These are phyloP conservation scores for Pipra filicauda DNA, from an alignment of 2,113 vertebrate genomes.

Conservation along the genomic window DNA sequence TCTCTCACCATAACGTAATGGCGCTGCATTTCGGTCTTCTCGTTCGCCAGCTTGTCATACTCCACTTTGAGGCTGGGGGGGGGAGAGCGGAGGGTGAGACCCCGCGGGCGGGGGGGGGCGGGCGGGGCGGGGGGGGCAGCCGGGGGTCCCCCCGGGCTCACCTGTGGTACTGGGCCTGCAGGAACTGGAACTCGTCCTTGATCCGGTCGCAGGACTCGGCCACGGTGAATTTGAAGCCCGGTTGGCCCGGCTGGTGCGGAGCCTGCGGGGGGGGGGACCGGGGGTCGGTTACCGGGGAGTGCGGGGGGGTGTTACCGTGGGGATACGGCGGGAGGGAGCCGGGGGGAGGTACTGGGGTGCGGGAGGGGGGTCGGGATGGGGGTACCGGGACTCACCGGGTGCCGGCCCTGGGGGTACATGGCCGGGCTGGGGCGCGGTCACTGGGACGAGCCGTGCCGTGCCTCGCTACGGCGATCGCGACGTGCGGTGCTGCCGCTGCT, in stretches of 20 bases:
- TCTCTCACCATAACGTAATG: constrained; percentile 95
- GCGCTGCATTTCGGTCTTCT: constrained; percentile 97
- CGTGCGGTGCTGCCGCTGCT: too few species aligned
- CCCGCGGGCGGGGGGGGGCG: neutral
- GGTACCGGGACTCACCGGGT: constrained; percentile 78
- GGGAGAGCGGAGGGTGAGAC: neutral
- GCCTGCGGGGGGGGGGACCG: constrained; percentile 73
- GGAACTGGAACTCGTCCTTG: constrained; percentile 95
- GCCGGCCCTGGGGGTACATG: too few species aligned
- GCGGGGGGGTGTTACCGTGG: too few species aligned
- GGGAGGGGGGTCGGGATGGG: neutral
- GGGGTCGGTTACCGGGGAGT: neutral
- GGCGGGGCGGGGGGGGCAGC: neutral
- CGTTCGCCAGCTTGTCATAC: constrained; percentile 94
- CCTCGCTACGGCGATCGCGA: too few species aligned
- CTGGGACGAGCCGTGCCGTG: too few species aligned
- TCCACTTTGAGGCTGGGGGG: constrained; percentile 86
- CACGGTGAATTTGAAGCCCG: constrained; percentile 94
- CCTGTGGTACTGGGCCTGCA: constrained; percentile 96
- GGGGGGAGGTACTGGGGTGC: too few species aligned
- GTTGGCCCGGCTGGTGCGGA: constrained; percentile 92
- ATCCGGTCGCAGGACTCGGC: constrained; percentile 93
- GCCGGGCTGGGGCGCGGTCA: too few species aligned
- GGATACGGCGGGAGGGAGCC: too few species aligned
- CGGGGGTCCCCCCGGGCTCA: constrained; percentile 52